phyloP scores from a whole-genome alignment of 2,888 invertebrate species.

The Arenicola marina region DNA sequence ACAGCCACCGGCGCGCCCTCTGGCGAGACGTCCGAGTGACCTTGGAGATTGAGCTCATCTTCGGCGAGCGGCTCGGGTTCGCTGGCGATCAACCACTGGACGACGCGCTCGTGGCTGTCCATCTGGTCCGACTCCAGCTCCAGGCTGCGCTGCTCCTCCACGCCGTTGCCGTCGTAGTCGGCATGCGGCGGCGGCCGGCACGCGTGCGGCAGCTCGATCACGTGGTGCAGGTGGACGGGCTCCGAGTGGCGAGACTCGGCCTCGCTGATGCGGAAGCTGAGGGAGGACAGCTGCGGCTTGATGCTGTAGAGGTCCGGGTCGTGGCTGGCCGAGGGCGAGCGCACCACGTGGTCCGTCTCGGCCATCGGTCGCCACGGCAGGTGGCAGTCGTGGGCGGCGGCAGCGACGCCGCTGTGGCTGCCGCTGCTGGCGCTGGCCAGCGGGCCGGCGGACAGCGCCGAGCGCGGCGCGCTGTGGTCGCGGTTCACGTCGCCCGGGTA shows the following conservation, averaged over 20 bases:
- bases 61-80: constrained; percentile 6
- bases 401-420: not conserved
- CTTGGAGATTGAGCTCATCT: too few relatives aligned
- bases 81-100: constrained; percentile 9
- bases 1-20: too few relatives aligned
- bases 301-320: constrained; percentile 6
- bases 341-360: constrained; percentile 12
- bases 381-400: constrained; percentile 1
- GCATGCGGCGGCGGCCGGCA: not conserved
- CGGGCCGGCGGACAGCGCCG: too few relatives aligned
- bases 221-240: constrained; percentile 21
- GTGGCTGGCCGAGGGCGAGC: constrained; percentile 14
- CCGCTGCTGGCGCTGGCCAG: not conserved
- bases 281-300: constrained; percentile 24
- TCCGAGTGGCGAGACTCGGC: constrained; percentile 33
- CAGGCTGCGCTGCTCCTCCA: not conserved
- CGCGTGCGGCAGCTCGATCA: constrained; percentile 20
- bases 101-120: constrained; percentile 15
- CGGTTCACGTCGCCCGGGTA: constrained; percentile 1
- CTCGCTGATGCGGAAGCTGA: constrained; percentile 28
- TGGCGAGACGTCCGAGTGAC: too few relatives aligned
- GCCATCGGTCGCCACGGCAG: constrained; percentile 14
- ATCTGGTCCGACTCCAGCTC: constrained; percentile 13
- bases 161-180: not conserved
- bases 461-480: constrained; percentile 11